Percentiles rank a stretch among this genome's conserved stretches.
Evolutionary conservation across 1,140 invertebrate species (phyloP).

Genomic region (Zaprionus camerounensis): DNA sequence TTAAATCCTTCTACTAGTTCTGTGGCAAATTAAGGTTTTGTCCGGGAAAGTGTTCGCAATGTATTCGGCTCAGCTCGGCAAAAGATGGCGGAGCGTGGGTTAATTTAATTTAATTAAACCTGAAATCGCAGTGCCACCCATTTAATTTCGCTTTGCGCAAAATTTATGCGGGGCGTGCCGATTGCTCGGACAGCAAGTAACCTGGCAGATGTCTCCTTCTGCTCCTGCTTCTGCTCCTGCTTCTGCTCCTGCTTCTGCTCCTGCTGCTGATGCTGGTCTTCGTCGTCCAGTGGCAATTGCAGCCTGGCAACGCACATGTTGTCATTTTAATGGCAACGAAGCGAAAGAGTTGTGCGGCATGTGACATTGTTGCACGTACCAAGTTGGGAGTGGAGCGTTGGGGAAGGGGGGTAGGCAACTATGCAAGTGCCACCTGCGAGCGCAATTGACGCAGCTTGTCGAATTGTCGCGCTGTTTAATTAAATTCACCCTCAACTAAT

Average conservation of each 20-base stretch:
- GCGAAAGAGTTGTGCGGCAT: conserved; percentile 36
- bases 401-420: background rate
- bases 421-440: background rate
- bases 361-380: conserved; percentile 45
- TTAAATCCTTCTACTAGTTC: background rate
- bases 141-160: conserved; percentile 37
- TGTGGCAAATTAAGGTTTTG: background rate
- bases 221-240: background rate
- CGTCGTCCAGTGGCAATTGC: conserved; percentile 13
- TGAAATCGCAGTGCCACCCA: conserved; percentile 36
- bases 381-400: background rate
- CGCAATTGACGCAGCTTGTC: conserved; percentile 23
- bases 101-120: conserved; percentile 48
- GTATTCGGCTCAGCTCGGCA: background rate
- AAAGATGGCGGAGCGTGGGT: conserved; percentile 5
- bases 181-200: conserved; percentile 34
- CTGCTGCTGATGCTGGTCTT: background rate
- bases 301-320: conserved; percentile 42
- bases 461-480: conserved; percentile 30
- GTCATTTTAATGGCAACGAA: conserved; percentile 31
- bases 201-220: background rate
- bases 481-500: conserved; percentile 39
- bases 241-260: background rate
- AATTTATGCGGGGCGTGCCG: conserved; percentile 49
- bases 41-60: background rate